Evolutionary conservation across 1,140 invertebrate genomes (phyloP).

Genomic region (Tachypleus tridentatus): DNA sequence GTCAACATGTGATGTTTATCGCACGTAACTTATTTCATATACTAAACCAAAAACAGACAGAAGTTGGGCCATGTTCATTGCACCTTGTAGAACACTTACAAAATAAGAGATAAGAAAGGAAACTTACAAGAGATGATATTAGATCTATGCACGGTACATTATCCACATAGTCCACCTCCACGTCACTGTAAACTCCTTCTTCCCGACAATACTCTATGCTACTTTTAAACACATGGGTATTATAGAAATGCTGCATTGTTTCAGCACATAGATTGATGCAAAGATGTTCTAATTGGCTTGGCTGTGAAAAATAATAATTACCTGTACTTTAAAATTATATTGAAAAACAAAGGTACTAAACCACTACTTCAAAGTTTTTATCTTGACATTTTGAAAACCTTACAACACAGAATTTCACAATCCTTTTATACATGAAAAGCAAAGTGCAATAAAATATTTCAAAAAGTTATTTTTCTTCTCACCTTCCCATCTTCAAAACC

Average conservation of each 20-base stretch:
- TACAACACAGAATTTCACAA: constrained; percentile 10
- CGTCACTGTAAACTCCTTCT: constrained; percentile 54
- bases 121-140: constrained; percentile 66
- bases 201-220: constrained; percentile 82
- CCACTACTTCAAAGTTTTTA: too few relatives aligned
- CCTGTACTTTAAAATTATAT: background rate
- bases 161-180: constrained; percentile 83
- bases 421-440: constrained; percentile 3
- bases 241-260: constrained; percentile 94
- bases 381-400: background rate
- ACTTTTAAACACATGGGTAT: constrained; percentile 88
- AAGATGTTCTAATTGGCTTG: constrained; percentile 65
- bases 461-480: constrained; percentile 3
- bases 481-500: constrained; percentile 79
- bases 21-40: background rate
- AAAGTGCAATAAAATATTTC: background rate
- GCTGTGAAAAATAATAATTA: background rate
- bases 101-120: background rate
- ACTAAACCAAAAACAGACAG: too few relatives aligned
- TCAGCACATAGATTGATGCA: constrained; percentile 90
- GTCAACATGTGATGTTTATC: too few relatives aligned
- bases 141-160: constrained; percentile 90
- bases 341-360: too few relatives aligned
- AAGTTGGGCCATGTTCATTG: too few relatives aligned
- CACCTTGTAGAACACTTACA: background rate